Evolutionary conservation across 1,140 invertebrate genomes (phyloP), one percentile per base, ranked within the genome.

Genomic region (Trachymyrmex septentrionalis): DNA sequence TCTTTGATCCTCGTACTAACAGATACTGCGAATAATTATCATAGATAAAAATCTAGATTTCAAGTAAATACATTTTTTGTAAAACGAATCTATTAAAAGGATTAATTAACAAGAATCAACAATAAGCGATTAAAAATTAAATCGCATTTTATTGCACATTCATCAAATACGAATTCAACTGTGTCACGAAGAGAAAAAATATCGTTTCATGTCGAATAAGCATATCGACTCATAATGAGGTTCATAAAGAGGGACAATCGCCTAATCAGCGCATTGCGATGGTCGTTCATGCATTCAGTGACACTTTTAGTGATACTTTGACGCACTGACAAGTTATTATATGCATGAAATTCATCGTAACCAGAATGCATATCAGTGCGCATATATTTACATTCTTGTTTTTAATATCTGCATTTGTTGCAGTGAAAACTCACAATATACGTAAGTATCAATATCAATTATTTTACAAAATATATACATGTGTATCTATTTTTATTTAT

Each of bases 1-100:
- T 92, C 75, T 64, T 89, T 72, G n/a, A 82, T 91, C 91, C 92
- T 93, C 88, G 75, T 82, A 80, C 67, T 55, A 69, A 71, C 27
- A 63, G 71, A 50, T 16, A 14, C 24, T 6, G 12, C 48, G 24
- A 48, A 72, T 61, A 59, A 44, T 16, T 59, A 38, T 67, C 2
- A 34, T 16, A 21, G 53, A 81, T 69, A 38, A 21, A 80, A 12
- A 67, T 21, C 19, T 21, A 3, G 63, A 48, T 6, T 61, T 30
- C 12, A 53, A 67, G 16, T 53, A 53, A 30, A 27, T 50, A 34
- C 50, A 9, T 66, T 55, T 1, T 1, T 55, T 24, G 5, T 34
- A 19, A 3, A 19, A 6, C 53, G 1, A 2, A 63, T 64, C 0
- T 19, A 38, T 66, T 38, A 1, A 9, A n/a, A 12, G 30, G 0